Base-by-base conservation (phyloP, 2,888 invertebrate species). In the Idaea biselata region DNA sequence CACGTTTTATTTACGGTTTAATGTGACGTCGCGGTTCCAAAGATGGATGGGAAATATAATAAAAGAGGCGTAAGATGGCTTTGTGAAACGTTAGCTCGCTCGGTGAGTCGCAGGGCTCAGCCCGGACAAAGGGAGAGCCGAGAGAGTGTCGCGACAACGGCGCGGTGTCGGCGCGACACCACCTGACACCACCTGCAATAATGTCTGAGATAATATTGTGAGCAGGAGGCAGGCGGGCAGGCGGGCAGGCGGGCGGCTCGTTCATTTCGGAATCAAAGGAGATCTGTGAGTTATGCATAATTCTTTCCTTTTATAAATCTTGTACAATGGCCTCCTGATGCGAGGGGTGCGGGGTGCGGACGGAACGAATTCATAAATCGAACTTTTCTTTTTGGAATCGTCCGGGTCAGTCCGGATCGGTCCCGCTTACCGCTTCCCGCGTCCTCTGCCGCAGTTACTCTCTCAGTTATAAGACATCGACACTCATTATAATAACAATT, bases 21-120 rank as follows among this genome's bases (percentile, higher is more conserved):
- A 80, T 78, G 79, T 80, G 77, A 80, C 77, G 78, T 78, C 80
- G 77, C 75, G 68, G 78, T 72, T 76, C 69, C 75, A 79, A 80
- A 81, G 81, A 80, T 80, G 81, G 78, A 82, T 82, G 77, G 74
- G 73, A 68, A 76, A 78, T 78, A 80, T 80, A 80, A 82, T 80
- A 81, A 82, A 76, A 72, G 79, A 73, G 75, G 75, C 77, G 66
- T 68, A 67, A 77, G 74, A 74, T 71, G 75, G 80, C 81, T 79
- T 80, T 81, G 79, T 78, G 70, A 68, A 69, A 53, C 61, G 61
- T 68, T 63, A 25, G 25, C 25, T 25, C 25, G 25, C 25, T 25
- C 5, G 25, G 25, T n/a, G n/a, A 25, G 25, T 25, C 25, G 25
- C 3, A 25, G 25, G 25, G 53, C 53, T 14, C 53, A n/a, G n/a